phyloP scores from a whole-genome alignment of 92 coral and sea anemone species.

The Nematostella vectensis region DNA sequence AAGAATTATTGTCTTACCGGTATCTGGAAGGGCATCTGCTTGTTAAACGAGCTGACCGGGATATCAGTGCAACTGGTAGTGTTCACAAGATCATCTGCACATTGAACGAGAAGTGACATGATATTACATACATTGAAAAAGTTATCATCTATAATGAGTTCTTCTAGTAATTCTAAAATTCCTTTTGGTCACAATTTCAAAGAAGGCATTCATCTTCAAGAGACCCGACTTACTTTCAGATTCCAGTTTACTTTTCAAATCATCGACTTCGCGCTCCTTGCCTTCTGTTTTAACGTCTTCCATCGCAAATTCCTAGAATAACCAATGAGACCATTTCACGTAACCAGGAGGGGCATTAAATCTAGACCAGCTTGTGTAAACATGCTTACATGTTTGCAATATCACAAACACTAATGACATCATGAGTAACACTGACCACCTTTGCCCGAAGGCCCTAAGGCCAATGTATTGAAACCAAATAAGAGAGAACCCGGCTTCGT shows the following conservation, averaged over 20 bases:
- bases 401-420: too few species aligned
- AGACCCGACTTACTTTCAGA: constrained; percentile 61
- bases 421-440: too few species aligned
- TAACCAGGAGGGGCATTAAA: too few species aligned
- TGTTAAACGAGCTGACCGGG: constrained; percentile 58
- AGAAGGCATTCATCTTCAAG: background rate
- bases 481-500: too few species aligned
- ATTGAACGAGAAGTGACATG: background rate
- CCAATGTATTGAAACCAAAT: too few species aligned
- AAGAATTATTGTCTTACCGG: too few species aligned
- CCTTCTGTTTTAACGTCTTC: constrained; percentile 87
- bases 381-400: too few species aligned
- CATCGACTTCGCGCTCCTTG: constrained; percentile 77
- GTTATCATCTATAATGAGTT: background rate
- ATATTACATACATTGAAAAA: constrained; percentile 2
- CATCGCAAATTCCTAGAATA: constrained; percentile 89
- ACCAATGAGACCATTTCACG: too few species aligned
- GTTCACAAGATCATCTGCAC: constrained; percentile 48
- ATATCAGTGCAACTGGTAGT: constrained; percentile 55
- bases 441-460: too few species aligned
- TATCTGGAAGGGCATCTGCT: constrained; percentile 88
- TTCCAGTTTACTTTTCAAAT: constrained; percentile 71
- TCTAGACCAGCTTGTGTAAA: too few species aligned
- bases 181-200: background rate
- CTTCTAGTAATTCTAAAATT: background rate